Evolutionary conservation across 2,888 invertebrate species (phyloP), one percentile per base, ranked within the genome.

Genomic region (Nipponacmea schrenckii): DNA sequence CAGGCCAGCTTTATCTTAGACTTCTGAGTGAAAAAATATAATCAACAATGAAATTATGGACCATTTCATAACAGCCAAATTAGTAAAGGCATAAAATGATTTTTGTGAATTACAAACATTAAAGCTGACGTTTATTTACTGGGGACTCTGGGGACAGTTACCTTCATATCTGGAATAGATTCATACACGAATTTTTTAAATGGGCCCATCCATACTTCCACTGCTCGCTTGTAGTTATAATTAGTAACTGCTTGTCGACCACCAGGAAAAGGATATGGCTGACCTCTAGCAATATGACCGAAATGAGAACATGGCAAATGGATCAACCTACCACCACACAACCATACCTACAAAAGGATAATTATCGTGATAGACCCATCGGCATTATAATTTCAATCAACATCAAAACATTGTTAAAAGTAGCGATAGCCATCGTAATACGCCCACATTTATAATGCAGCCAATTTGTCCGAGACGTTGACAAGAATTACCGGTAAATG

Each of bases 251-350:
- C 70, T 15, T 62, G 27, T 12, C 84, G 71, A 12, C 84, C 84
- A 14, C 78, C 77, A 14, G 84, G 83, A 67, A 86, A 86, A 20
- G 71, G 68, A 74, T 86, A 86, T 0, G 86, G 84, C 72, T 85
- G 85, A 17, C 77, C 69, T 10, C 86, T 76, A 68, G 84, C 84
- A 45, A 86, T 84, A 69, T 86, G 86, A 7, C 85, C 86, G 24
- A 86, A 77, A 68, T 81, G 81, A 7, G 86, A 86, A 70, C 86
- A 86, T 0, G 83, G 80, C n/a, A 82, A 77, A 69, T 85, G 85
- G 8, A 85, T 70, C 15, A 86, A 68, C 39, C 79, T 77, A 4
- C 86, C 86, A 10, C 86, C 86, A 75, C 86, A 86, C 74, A 83
- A 69, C 85, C 86, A 86, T 4, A 83, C 81, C 84, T 84, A 65